A percentile compares a stretch with the other conserved stretches of the same genome.
phyloP scores from a whole-genome alignment of 2,888 invertebrate genomes.

The Mystacides longicornis region DNA sequence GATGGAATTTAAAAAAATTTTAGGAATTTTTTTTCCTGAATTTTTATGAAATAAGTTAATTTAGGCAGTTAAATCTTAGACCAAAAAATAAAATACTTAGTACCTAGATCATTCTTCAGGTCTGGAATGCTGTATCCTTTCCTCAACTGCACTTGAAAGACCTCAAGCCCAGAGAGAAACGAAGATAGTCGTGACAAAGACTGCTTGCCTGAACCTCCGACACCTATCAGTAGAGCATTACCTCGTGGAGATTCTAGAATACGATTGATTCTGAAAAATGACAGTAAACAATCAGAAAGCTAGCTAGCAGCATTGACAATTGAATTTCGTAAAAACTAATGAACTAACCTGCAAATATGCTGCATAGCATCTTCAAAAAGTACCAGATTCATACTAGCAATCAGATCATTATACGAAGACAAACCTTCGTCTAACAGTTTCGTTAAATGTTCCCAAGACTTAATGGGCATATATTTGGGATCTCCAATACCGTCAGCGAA shows the following conservation, averaged over 20 bases:
- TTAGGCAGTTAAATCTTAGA: too few relatives aligned
- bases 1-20: too few relatives aligned
- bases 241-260: conserved; percentile 89
- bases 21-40: too few relatives aligned
- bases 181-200: conserved; percentile 82
- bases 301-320: too few relatives aligned
- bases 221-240: conserved; percentile 86
- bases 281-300: too few relatives aligned
- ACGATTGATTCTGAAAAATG: conserved; percentile 68
- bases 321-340: too few relatives aligned
- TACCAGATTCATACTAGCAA: conserved; percentile 88
- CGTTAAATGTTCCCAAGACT: conserved; percentile 61
- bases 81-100: too few relatives aligned
- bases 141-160: conserved; percentile 86
- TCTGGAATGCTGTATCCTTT: conserved; percentile 82
- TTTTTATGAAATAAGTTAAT: too few relatives aligned
- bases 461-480: conserved; percentile 79
- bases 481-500: conserved; percentile 89
- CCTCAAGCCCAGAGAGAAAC: conserved; percentile 85
- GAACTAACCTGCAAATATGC: conserved; percentile 83
- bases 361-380: conserved; percentile 93
- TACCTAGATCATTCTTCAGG: conserved; percentile 60
- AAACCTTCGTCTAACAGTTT: conserved; percentile 74
- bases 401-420: conserved; percentile 78
- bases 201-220: conserved; percentile 93